phyloP scores from a whole-genome alignment of 2,797 vertebrate genomes.

The Thunnus albacares region DNA sequence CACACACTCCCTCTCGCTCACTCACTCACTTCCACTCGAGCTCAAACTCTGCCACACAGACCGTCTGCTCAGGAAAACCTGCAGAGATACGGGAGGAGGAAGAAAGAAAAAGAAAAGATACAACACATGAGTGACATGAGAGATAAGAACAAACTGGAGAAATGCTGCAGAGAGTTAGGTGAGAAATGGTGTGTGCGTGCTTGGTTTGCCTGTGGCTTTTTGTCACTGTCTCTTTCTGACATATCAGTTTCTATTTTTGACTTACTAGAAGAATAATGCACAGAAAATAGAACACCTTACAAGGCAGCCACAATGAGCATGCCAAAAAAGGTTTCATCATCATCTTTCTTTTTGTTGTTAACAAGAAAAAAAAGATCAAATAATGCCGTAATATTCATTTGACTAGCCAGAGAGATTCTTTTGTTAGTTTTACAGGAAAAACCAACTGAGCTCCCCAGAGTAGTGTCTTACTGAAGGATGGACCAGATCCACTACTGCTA shows the following conservation, averaged over 20 bases:
- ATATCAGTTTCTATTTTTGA: slow-evolving; percentile 83
- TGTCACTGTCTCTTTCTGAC: slow-evolving; percentile 79
- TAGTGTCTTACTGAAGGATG: slow-evolving; percentile 47
- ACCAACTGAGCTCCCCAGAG: slow-evolving; percentile 54
- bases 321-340: slow-evolving; percentile 65
- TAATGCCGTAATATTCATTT: slow-evolving; percentile 48
- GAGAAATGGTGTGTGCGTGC: slow-evolving; percentile 39
- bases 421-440: slow-evolving; percentile 63
- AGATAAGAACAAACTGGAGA: slow-evolving; percentile 56
- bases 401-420: slow-evolving; percentile 53
- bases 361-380: slow-evolving; percentile 66
- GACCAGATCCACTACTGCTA: slow-evolving; percentile 41
- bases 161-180: slow-evolving; percentile 48
- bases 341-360: slow-evolving; percentile 52
- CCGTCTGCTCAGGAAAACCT: slow-evolving; percentile 78
- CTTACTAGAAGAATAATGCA: slow-evolving; percentile 71
- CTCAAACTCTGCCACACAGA: slow-evolving; percentile 62
- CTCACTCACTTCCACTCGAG: slow-evolving; percentile 63
- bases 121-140: slow-evolving; percentile 64
- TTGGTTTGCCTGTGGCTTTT: slow-evolving; percentile 73
- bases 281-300: slow-evolving; percentile 79
- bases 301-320: slow-evolving; percentile 49
- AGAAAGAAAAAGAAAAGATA: slow-evolving; percentile 25
- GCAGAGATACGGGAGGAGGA: slow-evolving; percentile 31
- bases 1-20: slow-evolving; percentile 60